A percentile compares a stretch with the other conserved stretches of the same genome.
Conservation (phyloP, 2,113 vertebrate genomes). For the Brachypteracias leptosomus region DNA sequence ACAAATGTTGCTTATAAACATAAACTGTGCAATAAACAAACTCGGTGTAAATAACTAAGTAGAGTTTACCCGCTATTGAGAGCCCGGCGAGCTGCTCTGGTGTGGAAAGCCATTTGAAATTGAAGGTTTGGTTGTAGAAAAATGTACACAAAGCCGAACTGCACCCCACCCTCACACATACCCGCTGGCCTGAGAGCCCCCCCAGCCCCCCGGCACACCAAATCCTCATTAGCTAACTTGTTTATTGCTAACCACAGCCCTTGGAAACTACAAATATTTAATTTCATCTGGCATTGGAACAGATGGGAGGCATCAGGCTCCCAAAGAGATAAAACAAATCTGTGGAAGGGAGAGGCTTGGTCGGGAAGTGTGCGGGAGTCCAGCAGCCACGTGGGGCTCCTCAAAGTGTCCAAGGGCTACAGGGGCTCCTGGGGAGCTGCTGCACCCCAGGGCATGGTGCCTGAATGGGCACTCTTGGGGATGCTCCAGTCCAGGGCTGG, state of each 20-base stretch:
- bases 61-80: not conserved
- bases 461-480: rapidly evolving
- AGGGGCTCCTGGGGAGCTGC: not conserved
- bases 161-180: conserved; percentile 32
- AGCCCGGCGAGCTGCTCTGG: not conserved
- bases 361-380: not conserved
- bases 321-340: conserved; percentile 60
- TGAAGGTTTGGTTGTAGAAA: conserved; percentile 10
- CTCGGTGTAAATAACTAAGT: conserved; percentile 57
- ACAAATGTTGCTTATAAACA: conserved; percentile 57
- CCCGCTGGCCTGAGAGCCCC: not conserved
- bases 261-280: conserved; percentile 54
- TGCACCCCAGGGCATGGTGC: rapidly evolving
- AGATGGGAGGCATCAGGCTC: conserved; percentile 65
- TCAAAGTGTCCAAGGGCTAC: rapidly evolving
- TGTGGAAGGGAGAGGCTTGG: not conserved
- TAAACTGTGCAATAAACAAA: conserved; percentile 62
- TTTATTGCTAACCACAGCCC: conserved; percentile 61
- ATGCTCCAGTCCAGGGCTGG: not conserved
- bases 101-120: conserved; percentile 16
- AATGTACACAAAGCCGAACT: not conserved
- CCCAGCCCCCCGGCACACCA: not conserved
- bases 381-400: not conserved
- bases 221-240: conserved; percentile 31
- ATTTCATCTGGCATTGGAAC: conserved; percentile 54